These are phyloP conservation scores for Anodontia alba DNA, from an alignment of 2,888 invertebrate genomes.

Conservation along the genomic window DNA sequence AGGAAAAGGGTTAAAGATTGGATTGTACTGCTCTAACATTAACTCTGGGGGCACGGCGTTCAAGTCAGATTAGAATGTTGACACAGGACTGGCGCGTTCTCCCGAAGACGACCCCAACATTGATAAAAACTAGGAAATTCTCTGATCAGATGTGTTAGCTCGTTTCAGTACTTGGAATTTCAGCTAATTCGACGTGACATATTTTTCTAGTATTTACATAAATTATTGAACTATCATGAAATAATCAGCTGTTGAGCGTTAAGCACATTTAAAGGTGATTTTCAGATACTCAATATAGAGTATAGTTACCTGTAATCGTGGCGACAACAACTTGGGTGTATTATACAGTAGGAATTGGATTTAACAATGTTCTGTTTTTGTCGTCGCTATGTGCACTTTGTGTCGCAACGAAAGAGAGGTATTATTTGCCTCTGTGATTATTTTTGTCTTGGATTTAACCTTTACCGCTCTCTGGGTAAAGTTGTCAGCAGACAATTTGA, in stretches of 20 bases:
- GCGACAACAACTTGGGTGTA: not conserved
- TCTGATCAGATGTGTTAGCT: not conserved
- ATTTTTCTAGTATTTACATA: conserved; percentile 6
- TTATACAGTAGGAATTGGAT: not conserved
- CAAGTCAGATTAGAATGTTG: not conserved
- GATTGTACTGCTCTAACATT: not conserved
- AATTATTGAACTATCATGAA: conserved; percentile 2
- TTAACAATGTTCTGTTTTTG: not conserved
- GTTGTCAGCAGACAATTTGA: too few relatives aligned
- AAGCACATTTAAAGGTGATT: not conserved
- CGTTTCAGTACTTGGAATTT: not conserved
- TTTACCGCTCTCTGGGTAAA: too few relatives aligned
- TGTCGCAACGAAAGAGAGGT: not conserved
- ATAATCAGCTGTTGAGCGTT: conserved; percentile 11
- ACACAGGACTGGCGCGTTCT: not conserved
- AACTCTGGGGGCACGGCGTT: not conserved
- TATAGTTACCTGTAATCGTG: not conserved
- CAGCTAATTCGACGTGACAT: not conserved
- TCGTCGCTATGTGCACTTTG: not conserved
- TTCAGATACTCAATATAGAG: not conserved
- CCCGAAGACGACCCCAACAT: not conserved
- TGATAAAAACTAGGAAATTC: not conserved
- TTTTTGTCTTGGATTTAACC: not conserved
- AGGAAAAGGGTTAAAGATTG: too few relatives aligned
- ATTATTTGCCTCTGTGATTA: not conserved